Evolutionary conservation across 2,113 vertebrate species (phyloP).

Genomic region (Atlantisia rogersi): DNA sequence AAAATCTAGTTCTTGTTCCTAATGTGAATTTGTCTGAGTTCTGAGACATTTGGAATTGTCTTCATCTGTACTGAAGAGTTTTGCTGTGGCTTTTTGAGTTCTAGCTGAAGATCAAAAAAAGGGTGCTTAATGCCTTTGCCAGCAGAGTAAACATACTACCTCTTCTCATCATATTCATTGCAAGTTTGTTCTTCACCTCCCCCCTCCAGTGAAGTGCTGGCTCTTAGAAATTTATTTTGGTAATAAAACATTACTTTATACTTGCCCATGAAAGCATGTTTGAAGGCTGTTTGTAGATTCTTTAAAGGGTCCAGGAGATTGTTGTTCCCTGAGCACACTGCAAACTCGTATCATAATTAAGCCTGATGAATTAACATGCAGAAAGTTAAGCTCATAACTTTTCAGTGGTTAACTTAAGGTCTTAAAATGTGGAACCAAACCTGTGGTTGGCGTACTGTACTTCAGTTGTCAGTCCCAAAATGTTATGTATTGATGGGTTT

Average conservation of each 20-base stretch:
- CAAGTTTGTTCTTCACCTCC: slow-evolving; percentile 40
- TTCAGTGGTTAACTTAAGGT: background rate
- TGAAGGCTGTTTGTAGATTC: slow-evolving; percentile 42
- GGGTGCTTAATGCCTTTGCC: background rate
- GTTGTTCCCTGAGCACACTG: background rate
- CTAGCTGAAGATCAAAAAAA: slow-evolving; percentile 10
- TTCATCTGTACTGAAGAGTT: background rate
- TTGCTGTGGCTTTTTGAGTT: background rate
- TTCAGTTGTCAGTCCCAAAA: background rate
- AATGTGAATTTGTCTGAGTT: background rate
- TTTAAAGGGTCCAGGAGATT: slow-evolving; percentile 15
- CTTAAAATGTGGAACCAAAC: background rate
- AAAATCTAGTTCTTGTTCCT: background rate
- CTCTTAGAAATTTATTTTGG: slow-evolving; percentile 63
- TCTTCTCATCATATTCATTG: slow-evolving; percentile 53
- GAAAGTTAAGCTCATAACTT: background rate
- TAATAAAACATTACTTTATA: slow-evolving; percentile 66
- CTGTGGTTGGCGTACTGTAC: background rate
- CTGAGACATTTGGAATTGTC: background rate
- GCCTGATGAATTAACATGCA: background rate
- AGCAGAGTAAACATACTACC: slow-evolving; percentile 7
- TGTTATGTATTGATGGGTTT: background rate
- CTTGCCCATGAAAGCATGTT: slow-evolving; percentile 42
- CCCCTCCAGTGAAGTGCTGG: slow-evolving; percentile 24
- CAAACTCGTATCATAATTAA: background rate